phyloP scores from a whole-genome alignment of 1,140 invertebrate genomes.

The Drosophila kohkoa region DNA sequence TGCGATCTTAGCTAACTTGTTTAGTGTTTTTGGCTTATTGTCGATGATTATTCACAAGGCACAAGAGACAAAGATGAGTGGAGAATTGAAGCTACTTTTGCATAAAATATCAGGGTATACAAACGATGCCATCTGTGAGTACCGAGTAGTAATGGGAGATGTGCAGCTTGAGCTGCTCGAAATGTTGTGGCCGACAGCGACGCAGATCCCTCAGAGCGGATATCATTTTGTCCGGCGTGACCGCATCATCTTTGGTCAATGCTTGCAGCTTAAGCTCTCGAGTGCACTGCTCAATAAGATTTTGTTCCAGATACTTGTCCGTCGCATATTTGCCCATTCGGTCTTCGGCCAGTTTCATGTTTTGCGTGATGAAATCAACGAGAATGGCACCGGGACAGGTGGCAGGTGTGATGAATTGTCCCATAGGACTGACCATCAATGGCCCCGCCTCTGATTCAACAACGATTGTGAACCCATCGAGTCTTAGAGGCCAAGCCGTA shows the following conservation, averaged over 20 bases:
- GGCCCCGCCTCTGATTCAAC: conserved; percentile 96
- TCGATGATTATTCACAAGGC: conserved; percentile 52
- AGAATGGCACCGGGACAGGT: conserved; percentile 94
- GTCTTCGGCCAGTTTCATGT: conserved; percentile 90
- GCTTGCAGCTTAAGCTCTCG: conserved; percentile 88
- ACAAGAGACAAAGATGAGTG: conserved; percentile 37
- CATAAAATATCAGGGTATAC: conserved; percentile 96
- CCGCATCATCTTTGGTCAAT: conserved; percentile 94
- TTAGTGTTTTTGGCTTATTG: conserved; percentile 29
- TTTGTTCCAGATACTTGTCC: conserved; percentile 92
- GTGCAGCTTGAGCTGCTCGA: conserved; percentile 88
- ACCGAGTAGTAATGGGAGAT: conserved; percentile 97
- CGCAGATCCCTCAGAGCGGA: conserved; percentile 91
- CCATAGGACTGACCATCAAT: conserved; percentile 96
- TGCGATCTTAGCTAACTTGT: background rate
- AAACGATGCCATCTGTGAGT: conserved; percentile 94
- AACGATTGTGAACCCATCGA: conserved; percentile 93
- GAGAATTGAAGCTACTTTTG: conserved; percentile 44
- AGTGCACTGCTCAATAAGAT: conserved; percentile 89
- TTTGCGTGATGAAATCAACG: conserved; percentile 92
- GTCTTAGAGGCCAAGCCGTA: conserved; percentile 88
- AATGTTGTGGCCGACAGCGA: conserved; percentile 81
- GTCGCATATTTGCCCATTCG: conserved; percentile 90
- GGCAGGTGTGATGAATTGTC: conserved; percentile 95
- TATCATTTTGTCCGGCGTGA: conserved; percentile 95